Base-by-base conservation (phyloP, 1,140 invertebrate genomes). In the Dinothrombium tinctorium region DNA sequence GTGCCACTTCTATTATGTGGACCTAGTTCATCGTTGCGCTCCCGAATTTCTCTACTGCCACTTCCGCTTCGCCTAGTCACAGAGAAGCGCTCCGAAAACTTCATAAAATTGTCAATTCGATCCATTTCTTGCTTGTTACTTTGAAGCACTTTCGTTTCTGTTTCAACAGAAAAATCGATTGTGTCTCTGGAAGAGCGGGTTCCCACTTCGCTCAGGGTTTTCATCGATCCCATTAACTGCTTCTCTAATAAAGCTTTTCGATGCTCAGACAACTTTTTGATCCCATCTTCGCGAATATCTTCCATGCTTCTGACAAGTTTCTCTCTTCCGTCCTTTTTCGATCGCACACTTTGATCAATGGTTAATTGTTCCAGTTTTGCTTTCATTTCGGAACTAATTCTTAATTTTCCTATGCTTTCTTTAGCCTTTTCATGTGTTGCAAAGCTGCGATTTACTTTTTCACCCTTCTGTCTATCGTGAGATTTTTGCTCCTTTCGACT, bases 371-470 rank as follows among this genome's bases (percentile, higher is more conserved):
- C 84, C 32, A 90, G 54, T 46, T 84, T 71, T 49, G 81, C 75
- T 22, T 79, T 67, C 82, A 90, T 89, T 61, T 89, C 83, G 0
- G 76, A 77, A 50, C 79, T 84, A 2, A 90, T 68, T 53, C 83
- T 78, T 4, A 90, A 54, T 58, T 89, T 89, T 2, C 83, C 82
- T 9, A 90, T 76, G 48, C 77, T 83, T 3, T 78, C 79, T 0
- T 78, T 76, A 2, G 73, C 71, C 12, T 15, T 33, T 25, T 15
- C 22, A 25, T 26, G 11, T 12, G 20, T 38, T 20, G 20, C 9
- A 28, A 28, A 8, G 7, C 21, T 37, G 3, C 11, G 21, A 37
- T n/a, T 41, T 11, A n/a, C 15, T 12, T 49, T 41, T 42, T 33
- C 19, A 32, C 23, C 22, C 21, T 38, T 41, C 17, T 42, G 21